Base-by-base conservation (phyloP, 1,140 invertebrate species). In the Mya arenaria region DNA sequence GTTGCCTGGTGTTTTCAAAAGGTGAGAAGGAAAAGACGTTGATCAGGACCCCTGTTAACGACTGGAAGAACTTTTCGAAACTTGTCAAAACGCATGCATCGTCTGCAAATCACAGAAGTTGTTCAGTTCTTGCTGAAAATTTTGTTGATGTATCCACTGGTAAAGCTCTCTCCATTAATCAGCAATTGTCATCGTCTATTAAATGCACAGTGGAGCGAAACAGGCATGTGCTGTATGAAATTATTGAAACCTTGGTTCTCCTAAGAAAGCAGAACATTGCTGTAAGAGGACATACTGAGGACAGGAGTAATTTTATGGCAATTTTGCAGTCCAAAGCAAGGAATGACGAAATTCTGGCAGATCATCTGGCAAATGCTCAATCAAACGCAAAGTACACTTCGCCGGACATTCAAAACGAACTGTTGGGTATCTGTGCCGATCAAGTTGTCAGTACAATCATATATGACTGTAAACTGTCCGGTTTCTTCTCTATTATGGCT, bases 341-440 rank as follows among this genome's bases (percentile, higher is more conserved):
- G 4, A 65, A 37, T 65, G 62, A 65, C 32, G 36, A 37, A 65
- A 65, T 37, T 3, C 32, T 65, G 19, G 36, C 62, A 23, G 62
- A 65, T 4, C 62, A 65, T 37, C 41, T 65, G 36, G 32, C 62
- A 23, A 65, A 28, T n/a, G 62, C 62, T 37, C 62, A 65, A n/a
- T 39, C 36, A n/a, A 65, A 65, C 32, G 19, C 36, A n/a, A 65
- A 65, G 36, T 65, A 65, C 19, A 65, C 62, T 37, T 65, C 62
- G 4, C 62, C 62, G n/a, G 62, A 65, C 23, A 37, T 65, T 65
- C 30, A 65, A 19, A 65, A 65, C 41, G 62, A 65, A 65, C 62
- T 65, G 19, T 37, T 65, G 4, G 62, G 8, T 13, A 37, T 37
- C 41, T 65, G 62, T 28, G 62, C 62, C 41, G 36, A 65, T 6